Base-by-base conservation (phyloP, 1,140 invertebrate species). In the Drosophila kanapiae region DNA sequence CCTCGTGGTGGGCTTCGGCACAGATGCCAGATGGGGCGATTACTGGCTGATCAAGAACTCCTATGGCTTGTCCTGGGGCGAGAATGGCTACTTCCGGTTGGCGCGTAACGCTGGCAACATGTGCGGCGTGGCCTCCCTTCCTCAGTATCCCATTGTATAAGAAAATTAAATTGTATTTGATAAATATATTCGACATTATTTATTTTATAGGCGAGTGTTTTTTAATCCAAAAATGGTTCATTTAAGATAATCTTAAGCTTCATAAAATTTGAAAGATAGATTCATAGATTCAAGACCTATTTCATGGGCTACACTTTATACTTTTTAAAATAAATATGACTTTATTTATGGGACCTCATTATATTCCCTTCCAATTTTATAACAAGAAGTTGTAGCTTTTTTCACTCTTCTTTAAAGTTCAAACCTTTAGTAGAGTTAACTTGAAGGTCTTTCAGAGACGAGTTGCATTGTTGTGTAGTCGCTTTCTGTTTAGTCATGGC, bases 11-110 rank as follows among this genome's bases (percentile, higher is more conserved):
- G 97, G 98, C 40, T 98, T 97, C 93, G 71, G 64, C 6, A 63
- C 14, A 4, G 58, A 80, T 60, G 16, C 33, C 0, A 23, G 9
- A 6, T 94, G 93, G 6, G 51, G 64, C 10, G 94, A 95, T 54
- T 96, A 95, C 88, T 96, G 95, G 95, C 82, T 96, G 13, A 93
- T 96, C n/a, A 96, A 96, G 87, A 96, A 96, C 92, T 93, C 91
- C 2, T 95, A 93, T 93, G 94, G 94, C 6, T 49, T 43, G 6
- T 60, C 40, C 5, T 96, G 95, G 95, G 95, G 95, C 9, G 92
- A 94, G 31, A 56, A 94, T 9, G 95, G 95, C 4, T 96, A 95
- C 91, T 94, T 96, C 51, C 92, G 93, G 71, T 95, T 96, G 93
- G 85, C 94, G 31, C 95, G 95, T 56, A 93, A 94, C 63, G 87